Evolutionary conservation across 2,113 vertebrate genomes (phyloP).

Genomic region (Chaetodon auriga): DNA sequence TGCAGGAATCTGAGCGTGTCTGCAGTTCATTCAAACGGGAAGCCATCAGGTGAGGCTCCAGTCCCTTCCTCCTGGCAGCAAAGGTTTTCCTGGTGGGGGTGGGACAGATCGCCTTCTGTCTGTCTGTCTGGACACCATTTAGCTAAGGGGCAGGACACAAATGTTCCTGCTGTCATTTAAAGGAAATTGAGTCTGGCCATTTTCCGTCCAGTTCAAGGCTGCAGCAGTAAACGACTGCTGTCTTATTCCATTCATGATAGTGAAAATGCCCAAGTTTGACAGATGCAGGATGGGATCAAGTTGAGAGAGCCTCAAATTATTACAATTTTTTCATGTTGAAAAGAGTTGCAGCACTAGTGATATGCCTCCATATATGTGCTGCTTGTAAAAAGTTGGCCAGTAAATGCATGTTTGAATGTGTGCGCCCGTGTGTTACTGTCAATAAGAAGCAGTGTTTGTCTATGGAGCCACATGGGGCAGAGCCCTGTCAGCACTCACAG

Average conservation of each 20-base stretch:
- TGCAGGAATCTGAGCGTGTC: conserved; percentile 52
- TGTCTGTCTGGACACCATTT: conserved; percentile 67
- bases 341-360: conserved; percentile 39
- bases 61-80: conserved; percentile 48
- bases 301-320: conserved; percentile 34
- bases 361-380: conserved; percentile 31
- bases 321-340: conserved; percentile 46
- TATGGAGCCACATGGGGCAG: conserved; percentile 72
- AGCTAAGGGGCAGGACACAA: conserved; percentile 53
- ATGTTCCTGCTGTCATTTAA: conserved; percentile 64
- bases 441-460: conserved; percentile 77
- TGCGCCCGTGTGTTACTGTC: conserved; percentile 65
- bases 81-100: conserved; percentile 30
- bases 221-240: conserved; percentile 54
- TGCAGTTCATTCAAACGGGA: conserved; percentile 54
- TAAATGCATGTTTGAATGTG: conserved; percentile 63
- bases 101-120: conserved; percentile 66
- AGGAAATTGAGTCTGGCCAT: conserved; percentile 65
- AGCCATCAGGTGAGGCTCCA: conserved; percentile 60
- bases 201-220: conserved; percentile 61
- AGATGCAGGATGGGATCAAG: conserved; percentile 50
- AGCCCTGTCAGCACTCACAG: conserved; percentile 75
- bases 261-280: conserved; percentile 61
- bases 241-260: conserved; percentile 59
- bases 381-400: conserved; percentile 48